Evolutionary conservation across 2,797 vertebrate species (phyloP).

Genomic region (Diceros bicornis): DNA sequence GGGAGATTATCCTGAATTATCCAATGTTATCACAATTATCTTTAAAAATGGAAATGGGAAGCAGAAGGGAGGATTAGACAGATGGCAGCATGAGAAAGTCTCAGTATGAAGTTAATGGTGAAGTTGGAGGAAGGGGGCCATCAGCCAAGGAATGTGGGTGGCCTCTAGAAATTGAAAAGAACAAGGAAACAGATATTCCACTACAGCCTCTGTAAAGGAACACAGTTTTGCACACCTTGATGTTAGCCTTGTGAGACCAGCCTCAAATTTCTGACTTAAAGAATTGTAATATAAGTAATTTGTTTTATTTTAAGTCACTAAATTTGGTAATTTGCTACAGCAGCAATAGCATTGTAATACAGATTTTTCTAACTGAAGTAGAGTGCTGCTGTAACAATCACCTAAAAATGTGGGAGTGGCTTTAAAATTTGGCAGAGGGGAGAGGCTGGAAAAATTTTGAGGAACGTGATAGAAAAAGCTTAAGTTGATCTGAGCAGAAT

Average conservation of each 20-base stretch:
- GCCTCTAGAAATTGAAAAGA: background rate
- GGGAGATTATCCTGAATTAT: background rate
- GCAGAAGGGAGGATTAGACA: background rate
- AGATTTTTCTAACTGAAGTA: background rate
- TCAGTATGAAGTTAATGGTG: background rate
- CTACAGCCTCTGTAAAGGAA: background rate
- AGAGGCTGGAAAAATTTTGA: background rate
- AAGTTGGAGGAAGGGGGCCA: background rate
- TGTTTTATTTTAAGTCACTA: background rate
- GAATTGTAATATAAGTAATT: background rate
- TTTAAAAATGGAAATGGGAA: background rate
- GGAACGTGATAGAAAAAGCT: background rate
- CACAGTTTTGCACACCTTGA: fast-evolving
- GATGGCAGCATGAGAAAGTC: background rate
- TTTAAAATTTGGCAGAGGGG: background rate
- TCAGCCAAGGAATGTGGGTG: background rate
- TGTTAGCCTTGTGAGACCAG: background rate
- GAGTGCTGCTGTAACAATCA: background rate
- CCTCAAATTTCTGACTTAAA: background rate
- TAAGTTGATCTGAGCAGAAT: background rate
- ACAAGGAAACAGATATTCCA: background rate
- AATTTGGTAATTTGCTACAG: background rate
- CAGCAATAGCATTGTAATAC: background rate
- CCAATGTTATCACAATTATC: background rate
- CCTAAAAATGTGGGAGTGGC: fast-evolving